Percentiles rank a stretch among this genome's conserved stretches.
These are phyloP conservation scores for Pterobdella sp. DNA, from an alignment of 2,888 invertebrate species.

Conservation along the genomic window DNA sequence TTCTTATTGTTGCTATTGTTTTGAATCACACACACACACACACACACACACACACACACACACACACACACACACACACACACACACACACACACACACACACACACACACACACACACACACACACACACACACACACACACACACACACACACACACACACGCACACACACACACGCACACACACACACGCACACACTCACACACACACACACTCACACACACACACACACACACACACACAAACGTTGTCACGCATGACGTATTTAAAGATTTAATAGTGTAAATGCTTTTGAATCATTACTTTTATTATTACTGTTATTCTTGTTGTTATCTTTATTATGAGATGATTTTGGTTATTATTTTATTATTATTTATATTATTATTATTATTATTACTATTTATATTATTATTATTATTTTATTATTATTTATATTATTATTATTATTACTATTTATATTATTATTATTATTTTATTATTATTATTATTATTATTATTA, in stretches of 20 bases:
- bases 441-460: constrained; percentile 25
- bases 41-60: constrained; percentile 14
- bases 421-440: constrained; percentile 16
- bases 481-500: constrained; percentile 16
- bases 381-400: constrained; percentile 15
- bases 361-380: constrained; percentile 5
- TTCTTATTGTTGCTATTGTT: too few species aligned
- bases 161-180: background rate
- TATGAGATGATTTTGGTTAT: background rate
- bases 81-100: constrained; percentile 16
- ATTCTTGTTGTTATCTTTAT: background rate
- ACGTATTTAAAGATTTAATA: background rate
- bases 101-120: constrained; percentile 3
- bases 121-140: constrained; percentile 3
- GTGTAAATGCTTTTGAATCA: background rate
- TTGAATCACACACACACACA: too few species aligned
- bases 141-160: constrained; percentile 6
- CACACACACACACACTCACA: background rate
- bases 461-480: constrained; percentile 18
- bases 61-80: constrained; percentile 16
- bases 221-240: background rate
- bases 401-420: constrained; percentile 17
- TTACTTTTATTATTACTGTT: background rate
- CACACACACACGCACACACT: background rate
- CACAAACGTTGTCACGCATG: background rate